Evolutionary conservation across 1,140 invertebrate species (phyloP).

Genomic region (Brachionus sp.): DNA sequence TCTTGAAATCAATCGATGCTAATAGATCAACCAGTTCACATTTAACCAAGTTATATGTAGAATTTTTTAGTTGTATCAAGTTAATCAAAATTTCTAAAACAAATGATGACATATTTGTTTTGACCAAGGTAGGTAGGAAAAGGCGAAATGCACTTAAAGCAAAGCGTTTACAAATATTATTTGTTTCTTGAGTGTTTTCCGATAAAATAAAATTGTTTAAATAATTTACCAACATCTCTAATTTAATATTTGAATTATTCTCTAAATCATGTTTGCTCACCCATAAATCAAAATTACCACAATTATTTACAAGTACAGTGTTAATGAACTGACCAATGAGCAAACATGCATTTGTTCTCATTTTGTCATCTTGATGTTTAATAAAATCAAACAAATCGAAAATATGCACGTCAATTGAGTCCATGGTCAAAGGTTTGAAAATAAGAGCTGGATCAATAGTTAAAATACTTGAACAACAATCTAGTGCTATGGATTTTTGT

Average conservation of each 20-base stretch:
- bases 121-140: conserved; percentile 24
- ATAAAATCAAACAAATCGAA: not conserved
- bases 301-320: conserved; percentile 45
- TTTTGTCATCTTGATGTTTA: conserved; percentile 39
- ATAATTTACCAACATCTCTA: not conserved
- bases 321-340: conserved; percentile 9
- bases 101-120: not conserved
- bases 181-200: not conserved
- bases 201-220: not conserved
- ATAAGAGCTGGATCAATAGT: conserved; percentile 66
- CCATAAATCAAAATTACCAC: conserved; percentile 54
- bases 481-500: conserved; percentile 74
- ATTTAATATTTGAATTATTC: not conserved
- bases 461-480: conserved; percentile 69
- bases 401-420: not conserved
- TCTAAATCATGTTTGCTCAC: conserved; percentile 61
- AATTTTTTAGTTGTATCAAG: conserved; percentile 26
- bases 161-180: conserved; percentile 36
- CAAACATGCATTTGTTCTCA: not conserved
- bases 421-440: conserved; percentile 36
- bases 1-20: conserved; percentile 63
- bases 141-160: conserved; percentile 6
- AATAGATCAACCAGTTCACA: conserved; percentile 66
- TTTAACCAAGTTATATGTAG: conserved; percentile 50
- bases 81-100: conserved; percentile 8